Conservation (phyloP, 1,140 invertebrate genomes). For the Caenorhabditis brenneri region DNA sequence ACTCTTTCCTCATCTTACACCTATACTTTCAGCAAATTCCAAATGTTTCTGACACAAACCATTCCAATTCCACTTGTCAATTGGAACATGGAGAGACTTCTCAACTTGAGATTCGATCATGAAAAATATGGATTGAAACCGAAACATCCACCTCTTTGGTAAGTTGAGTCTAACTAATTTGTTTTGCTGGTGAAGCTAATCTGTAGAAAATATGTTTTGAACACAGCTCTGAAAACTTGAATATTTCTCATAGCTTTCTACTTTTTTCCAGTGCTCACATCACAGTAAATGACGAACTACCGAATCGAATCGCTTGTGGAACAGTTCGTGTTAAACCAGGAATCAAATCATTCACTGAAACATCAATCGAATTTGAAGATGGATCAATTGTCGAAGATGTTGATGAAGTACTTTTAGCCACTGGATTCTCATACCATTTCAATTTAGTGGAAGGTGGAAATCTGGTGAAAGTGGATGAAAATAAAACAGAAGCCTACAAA, state of each 20-base stretch:
- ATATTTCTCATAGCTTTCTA: too few relatives aligned
- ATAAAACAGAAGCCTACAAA: conserved; percentile 72
- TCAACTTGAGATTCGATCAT: conserved; percentile 73
- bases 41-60: background rate
- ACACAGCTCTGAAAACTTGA: too few relatives aligned
- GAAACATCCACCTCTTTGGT: conserved; percentile 70
- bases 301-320: conserved; percentile 72
- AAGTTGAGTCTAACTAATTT: too few relatives aligned
- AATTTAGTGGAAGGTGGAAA: conserved; percentile 56
- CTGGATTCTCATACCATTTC: conserved; percentile 71
- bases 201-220: too few relatives aligned
- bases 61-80: conserved; percentile 35
- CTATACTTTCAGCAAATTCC: background rate
- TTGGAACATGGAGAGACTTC: conserved; percentile 31
- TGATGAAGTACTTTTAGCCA: conserved; percentile 61
- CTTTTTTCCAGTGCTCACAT: conserved; percentile 69
- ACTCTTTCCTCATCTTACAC: too few relatives aligned
- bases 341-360: conserved; percentile 70
- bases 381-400: conserved; percentile 61
- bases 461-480: conserved; percentile 56
- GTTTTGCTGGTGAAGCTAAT: too few relatives aligned
- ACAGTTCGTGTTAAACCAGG: conserved; percentile 71
- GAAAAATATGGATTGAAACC: conserved; percentile 72
- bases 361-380: conserved; percentile 72
- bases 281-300: conserved; percentile 74